Conservation (phyloP, 2,797 vertebrate species). For the Cirrhinus mrigala region DNA sequence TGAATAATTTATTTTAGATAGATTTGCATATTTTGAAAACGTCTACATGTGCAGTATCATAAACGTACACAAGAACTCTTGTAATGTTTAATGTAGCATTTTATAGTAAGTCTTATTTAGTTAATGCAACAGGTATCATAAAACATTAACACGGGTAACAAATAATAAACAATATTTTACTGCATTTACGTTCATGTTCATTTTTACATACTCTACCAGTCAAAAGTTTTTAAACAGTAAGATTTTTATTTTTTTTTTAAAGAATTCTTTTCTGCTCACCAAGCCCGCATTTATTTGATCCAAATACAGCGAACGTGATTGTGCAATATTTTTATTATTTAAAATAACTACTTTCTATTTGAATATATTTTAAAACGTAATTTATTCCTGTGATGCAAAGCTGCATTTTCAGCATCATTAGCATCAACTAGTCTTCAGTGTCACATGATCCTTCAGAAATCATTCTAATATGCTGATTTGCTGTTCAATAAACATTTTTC, state of each 20-base stretch:
- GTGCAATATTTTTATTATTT: too few species aligned
- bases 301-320: too few species aligned
- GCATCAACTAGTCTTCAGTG: too few species aligned
- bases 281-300: too few species aligned
- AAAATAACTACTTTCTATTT: too few species aligned
- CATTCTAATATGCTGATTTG: too few species aligned
- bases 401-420: too few species aligned
- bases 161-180: not conserved
- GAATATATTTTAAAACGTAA: too few species aligned
- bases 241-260: not conserved
- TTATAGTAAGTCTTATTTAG: not conserved
- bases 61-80: not conserved
- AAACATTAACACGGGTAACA: not conserved
- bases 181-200: not conserved
- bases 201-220: not conserved
- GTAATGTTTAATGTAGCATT: not conserved
- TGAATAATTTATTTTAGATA: not conserved
- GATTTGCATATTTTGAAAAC: constrained; percentile 16
- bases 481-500: too few species aligned
- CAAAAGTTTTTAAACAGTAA: not conserved
- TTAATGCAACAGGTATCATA: not conserved
- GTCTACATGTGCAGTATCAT: not conserved
- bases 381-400: too few species aligned
- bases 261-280: too few species aligned
- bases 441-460: too few species aligned